A percentile compares a stretch with the other conserved stretches of the same genome.
Evolutionary conservation across 1,140 invertebrate genomes (phyloP).

Genomic region (Coenobita brevimanus): DNA sequence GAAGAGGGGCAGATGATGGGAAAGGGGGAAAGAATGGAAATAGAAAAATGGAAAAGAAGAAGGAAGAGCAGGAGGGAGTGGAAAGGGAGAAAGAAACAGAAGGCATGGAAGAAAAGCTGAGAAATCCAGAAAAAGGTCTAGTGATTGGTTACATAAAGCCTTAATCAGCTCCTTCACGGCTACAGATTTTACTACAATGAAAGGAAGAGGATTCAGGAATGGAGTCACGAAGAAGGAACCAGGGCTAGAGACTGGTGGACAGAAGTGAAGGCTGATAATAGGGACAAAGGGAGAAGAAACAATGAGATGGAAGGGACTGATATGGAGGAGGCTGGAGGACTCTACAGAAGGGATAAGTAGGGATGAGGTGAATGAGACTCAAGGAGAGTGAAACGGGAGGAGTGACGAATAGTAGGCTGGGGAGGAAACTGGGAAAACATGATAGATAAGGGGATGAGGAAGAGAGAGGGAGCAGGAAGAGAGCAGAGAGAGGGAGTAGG

Average conservation of each 20-base stretch:
- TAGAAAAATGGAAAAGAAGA: not conserved
- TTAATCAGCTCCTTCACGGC: no score
- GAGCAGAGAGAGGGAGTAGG: slow-evolving; percentile 4
- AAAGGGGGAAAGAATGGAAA: not conserved
- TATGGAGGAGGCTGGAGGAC: not conserved
- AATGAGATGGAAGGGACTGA: not conserved
- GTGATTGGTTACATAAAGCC: no score
- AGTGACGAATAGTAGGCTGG: no score
- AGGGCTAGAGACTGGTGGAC: no score
- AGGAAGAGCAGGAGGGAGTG: not conserved
- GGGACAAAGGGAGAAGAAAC: not conserved
- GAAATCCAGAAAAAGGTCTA: no score
- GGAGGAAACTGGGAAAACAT: not conserved
- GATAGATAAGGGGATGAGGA: not conserved
- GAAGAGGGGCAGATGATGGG: not conserved
- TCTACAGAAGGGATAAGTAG: not conserved
- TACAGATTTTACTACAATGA: no score
- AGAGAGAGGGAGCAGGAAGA: not conserved
- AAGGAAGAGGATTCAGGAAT: no score
- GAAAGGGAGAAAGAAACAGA: not conserved
- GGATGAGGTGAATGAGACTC: not conserved
- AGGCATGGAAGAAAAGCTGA: no score
- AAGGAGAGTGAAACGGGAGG: no score
- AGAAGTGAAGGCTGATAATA: no score
- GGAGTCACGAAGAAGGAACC: no score